A percentile compares a stretch with the other conserved stretches of the same genome.
Conservation (phyloP, 2,113 vertebrate genomes). For the Cnemophilus loriae region DNA sequence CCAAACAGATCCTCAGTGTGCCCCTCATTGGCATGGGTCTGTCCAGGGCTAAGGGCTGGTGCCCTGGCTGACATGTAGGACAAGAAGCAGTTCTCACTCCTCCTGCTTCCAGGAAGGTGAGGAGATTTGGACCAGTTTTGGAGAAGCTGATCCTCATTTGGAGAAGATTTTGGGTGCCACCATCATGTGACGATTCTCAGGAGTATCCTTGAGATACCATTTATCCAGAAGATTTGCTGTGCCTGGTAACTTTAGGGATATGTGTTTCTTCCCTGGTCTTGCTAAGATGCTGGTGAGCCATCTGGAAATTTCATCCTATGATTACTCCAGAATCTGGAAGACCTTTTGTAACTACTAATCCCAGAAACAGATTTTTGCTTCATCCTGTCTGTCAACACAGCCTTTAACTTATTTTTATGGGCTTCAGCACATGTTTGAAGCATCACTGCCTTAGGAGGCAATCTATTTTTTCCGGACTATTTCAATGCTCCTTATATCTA, state of each 20-base stretch:
- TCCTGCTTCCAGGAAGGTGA: background rate
- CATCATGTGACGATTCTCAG: background rate
- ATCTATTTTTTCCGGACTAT: background rate
- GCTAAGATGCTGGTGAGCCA: background rate
- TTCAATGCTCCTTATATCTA: background rate
- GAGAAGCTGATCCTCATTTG: background rate
- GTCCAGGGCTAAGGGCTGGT: background rate
- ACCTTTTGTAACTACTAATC: slow-evolving; percentile 56
- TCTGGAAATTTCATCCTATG: slow-evolving; percentile 49
- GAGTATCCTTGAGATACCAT: background rate
- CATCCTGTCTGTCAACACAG: slow-evolving; percentile 56
- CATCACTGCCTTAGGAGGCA: slow-evolving; percentile 7
- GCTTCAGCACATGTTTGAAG: slow-evolving; percentile 46
- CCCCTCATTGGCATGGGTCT: background rate
- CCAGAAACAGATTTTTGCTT: slow-evolving; percentile 65
- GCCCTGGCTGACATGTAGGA: background rate
- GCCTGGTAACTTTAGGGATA: background rate
- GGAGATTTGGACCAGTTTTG: background rate
- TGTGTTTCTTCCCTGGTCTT: background rate
- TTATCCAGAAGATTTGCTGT: background rate
- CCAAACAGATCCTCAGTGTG: background rate
- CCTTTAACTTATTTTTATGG: slow-evolving; percentile 57
- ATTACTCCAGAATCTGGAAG: slow-evolving; percentile 45
- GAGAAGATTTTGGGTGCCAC: background rate
- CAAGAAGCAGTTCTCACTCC: background rate